Conservation (phyloP, 2,888 invertebrate species). For the Acleris holmiana region DNA sequence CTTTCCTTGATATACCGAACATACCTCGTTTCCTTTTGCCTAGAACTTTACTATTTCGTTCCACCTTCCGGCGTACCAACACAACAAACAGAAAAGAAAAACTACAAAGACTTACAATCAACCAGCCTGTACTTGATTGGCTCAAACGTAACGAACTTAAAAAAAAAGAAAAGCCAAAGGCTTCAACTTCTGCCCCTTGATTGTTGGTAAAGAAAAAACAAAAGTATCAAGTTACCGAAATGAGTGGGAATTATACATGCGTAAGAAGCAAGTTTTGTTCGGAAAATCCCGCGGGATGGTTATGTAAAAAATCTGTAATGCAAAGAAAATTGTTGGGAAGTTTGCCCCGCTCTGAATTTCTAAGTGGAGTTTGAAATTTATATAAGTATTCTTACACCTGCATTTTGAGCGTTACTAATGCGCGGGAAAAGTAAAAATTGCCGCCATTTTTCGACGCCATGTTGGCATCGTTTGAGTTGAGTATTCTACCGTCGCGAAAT, state of each 20-base stretch:
- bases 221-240: constrained; percentile 48
- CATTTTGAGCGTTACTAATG: constrained; percentile 40
- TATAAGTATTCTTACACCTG: constrained; percentile 43
- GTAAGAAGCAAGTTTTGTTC: constrained; percentile 43
- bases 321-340: constrained; percentile 48
- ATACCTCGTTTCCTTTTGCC: background rate
- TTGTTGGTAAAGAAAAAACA: constrained; percentile 51
- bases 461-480: constrained; percentile 11
- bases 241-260: constrained; percentile 65
- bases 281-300: constrained; percentile 20
- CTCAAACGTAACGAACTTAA: constrained; percentile 56
- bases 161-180: constrained; percentile 42
- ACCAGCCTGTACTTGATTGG: constrained; percentile 51
- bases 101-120: constrained; percentile 35
- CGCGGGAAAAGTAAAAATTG: constrained; percentile 34
- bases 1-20: background rate
- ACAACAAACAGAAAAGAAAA: constrained; percentile 27
- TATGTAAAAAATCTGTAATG: constrained; percentile 43
- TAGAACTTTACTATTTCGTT: constrained; percentile 26
- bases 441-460: constrained; percentile 37
- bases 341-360: constrained; percentile 48
- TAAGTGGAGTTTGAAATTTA: constrained; percentile 47
- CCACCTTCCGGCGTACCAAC: constrained; percentile 25
- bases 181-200: constrained; percentile 44
- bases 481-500: constrained; percentile 20